These are phyloP conservation scores for Myotis lucifugus DNA, from an alignment of 2,113 vertebrate genomes.

Conservation along the genomic window DNA sequence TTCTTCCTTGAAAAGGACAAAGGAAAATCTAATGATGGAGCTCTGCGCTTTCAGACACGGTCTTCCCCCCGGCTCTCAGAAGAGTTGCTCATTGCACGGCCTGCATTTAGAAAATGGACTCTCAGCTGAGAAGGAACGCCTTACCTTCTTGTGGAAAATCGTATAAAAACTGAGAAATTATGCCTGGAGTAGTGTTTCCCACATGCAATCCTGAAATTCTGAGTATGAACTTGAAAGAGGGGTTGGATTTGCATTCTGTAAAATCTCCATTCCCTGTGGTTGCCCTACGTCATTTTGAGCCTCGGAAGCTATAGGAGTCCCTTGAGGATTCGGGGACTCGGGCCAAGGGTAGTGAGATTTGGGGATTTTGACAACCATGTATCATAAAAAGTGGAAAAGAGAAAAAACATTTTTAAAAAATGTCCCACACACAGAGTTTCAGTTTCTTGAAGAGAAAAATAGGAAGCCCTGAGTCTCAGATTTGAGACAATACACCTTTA, in stretches of 20 bases:
- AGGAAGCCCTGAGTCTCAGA: neutral
- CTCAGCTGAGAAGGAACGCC: neutral
- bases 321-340: neutral
- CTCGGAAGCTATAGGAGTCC: neutral
- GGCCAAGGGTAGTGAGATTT: neutral
- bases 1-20: neutral
- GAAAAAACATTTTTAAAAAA: neutral
- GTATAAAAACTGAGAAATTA: neutral
- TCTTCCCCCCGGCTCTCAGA: neutral
- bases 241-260: rapidly evolving
- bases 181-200: rapidly evolving
- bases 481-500: neutral
- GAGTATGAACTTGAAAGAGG: rapidly evolving
- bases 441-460: neutral
- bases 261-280: rapidly evolving
- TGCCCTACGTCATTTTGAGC: neutral
- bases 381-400: neutral
- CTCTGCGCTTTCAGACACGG: neutral
- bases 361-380: neutral
- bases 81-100: neutral
- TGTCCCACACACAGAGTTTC: neutral
- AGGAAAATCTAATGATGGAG: neutral
- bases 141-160: neutral
- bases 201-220: rapidly evolving
- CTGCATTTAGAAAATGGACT: neutral